phyloP scores from a whole-genome alignment of 1,140 invertebrate species.

The Tribolium castaneum region DNA sequence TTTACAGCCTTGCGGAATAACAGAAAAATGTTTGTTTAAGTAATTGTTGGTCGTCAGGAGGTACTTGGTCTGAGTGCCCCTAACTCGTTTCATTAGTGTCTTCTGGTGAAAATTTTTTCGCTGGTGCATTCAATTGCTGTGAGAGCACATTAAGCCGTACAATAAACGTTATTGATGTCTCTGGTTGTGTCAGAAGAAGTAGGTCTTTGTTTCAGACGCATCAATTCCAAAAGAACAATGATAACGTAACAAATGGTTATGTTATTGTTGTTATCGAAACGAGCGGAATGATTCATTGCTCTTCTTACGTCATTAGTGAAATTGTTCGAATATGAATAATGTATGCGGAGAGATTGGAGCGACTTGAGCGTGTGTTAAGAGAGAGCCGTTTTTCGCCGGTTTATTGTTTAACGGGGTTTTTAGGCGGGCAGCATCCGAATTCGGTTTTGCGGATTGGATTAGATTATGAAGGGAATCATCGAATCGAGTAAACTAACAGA shows the following conservation, averaged over 20 bases:
- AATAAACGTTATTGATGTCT: background rate
- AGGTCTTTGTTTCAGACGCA: background rate
- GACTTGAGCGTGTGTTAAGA: background rate
- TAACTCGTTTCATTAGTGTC: background rate
- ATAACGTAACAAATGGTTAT: slow-evolving; percentile 40
- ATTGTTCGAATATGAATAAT: slow-evolving; percentile 40
- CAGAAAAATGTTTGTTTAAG: no score
- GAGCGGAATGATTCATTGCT: slow-evolving; percentile 27
- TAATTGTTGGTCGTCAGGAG: no score
- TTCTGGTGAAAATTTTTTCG: background rate
- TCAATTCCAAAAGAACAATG: slow-evolving; percentile 25
- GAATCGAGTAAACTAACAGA: slow-evolving; percentile 34
- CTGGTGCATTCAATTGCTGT: background rate
- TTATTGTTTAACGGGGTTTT: slow-evolving; percentile 39
- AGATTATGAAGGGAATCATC: slow-evolving; percentile 27
- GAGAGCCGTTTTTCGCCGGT: background rate
- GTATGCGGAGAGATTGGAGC: slow-evolving; percentile 34
- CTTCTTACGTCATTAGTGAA: slow-evolving; percentile 39
- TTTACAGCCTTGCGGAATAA: no score
- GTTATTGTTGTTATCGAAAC: slow-evolving; percentile 43
- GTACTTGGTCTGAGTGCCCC: background rate
- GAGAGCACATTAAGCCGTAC: background rate
- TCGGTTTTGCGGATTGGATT: slow-evolving; percentile 22
- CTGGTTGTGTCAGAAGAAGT: background rate
- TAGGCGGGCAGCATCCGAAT: slow-evolving; percentile 22